Percentiles rank a stretch among this genome's conserved stretches.
Evolutionary conservation across 2,797 vertebrate species (phyloP).

Genomic region (Tenualosa thibaudeaui): DNA sequence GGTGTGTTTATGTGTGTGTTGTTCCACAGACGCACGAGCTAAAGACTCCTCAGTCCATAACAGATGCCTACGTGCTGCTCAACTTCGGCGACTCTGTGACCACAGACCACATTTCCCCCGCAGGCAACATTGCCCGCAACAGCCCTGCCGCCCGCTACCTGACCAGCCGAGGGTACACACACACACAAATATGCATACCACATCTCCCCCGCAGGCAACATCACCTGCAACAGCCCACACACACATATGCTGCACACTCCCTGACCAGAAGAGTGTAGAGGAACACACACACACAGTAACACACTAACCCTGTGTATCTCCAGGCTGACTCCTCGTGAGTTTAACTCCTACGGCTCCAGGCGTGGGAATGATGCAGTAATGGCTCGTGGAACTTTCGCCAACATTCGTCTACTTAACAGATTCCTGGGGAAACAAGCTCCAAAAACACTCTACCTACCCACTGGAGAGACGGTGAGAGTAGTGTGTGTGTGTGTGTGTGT

Average conservation of each 20-base stretch:
- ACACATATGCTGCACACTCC: slow-evolving; percentile 39
- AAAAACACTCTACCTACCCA: slow-evolving; percentile 86
- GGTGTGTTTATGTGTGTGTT: neutral
- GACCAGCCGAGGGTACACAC: slow-evolving; percentile 78
- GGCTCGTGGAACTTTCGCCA: slow-evolving; percentile 95
- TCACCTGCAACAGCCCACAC: slow-evolving; percentile 87
- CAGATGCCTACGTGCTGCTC: slow-evolving; percentile 85
- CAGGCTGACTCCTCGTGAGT: slow-evolving; percentile 88
- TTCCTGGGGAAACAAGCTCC: slow-evolving; percentile 93
- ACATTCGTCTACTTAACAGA: slow-evolving; percentile 95
- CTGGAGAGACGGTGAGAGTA: slow-evolving; percentile 79
- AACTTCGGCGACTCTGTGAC: slow-evolving; percentile 96
- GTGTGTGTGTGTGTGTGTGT: neutral
- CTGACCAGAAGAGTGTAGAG: slow-evolving; percentile 82
- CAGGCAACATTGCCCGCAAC: slow-evolving; percentile 95
- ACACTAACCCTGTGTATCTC: neutral
- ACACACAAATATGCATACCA: slow-evolving; percentile 79
- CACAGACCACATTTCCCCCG: slow-evolving; percentile 97
- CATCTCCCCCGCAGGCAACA: slow-evolving; percentile 97
- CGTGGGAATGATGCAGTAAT: slow-evolving; percentile 95
- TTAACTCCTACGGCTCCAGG: slow-evolving; percentile 95
- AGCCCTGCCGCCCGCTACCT: slow-evolving; percentile 92
- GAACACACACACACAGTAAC: neutral
- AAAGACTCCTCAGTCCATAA: slow-evolving; percentile 77
- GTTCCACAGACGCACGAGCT: slow-evolving; percentile 79